A percentile compares a stretch with the other conserved stretches of the same genome.
Evolutionary conservation across 2,888 invertebrate species (phyloP).

Genomic region (Macaria liturata): DNA sequence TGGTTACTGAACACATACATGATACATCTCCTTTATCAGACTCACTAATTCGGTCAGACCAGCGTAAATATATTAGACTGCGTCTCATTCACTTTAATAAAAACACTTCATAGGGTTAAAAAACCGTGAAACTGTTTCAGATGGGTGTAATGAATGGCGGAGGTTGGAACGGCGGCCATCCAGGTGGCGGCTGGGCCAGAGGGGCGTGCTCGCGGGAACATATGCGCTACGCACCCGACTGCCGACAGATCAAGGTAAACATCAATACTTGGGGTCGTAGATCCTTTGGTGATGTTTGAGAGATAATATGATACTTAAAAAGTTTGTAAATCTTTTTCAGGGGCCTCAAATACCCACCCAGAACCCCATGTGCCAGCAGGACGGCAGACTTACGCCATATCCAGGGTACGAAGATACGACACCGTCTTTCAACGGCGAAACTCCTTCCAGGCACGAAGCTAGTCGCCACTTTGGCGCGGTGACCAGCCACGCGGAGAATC

Average conservation of each 20-base stretch:
- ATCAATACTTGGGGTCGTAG: too few relatives aligned
- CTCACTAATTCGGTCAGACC: too few relatives aligned
- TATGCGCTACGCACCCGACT: slow-evolving; percentile 67
- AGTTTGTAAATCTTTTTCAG: slow-evolving; percentile 49
- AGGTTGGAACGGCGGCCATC: slow-evolving; percentile 60
- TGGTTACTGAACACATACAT: too few relatives aligned
- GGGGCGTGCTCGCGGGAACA: slow-evolving; percentile 65
- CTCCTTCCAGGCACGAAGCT: slow-evolving; percentile 45
- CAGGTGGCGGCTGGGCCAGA: slow-evolving; percentile 60
- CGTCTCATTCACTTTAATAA: too few relatives aligned
- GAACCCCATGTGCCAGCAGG: slow-evolving; percentile 60
- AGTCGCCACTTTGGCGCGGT: slow-evolving; percentile 50
- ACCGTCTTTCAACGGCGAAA: slow-evolving; percentile 55
- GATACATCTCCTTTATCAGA: too few relatives aligned
- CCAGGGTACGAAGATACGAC: slow-evolving; percentile 59
- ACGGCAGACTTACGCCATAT: slow-evolving; percentile 67
- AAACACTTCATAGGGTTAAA: too few relatives aligned
- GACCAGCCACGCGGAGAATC: slow-evolving; percentile 41
- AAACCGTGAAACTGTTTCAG: slow-evolving; percentile 41
- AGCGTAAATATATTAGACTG: neutral
- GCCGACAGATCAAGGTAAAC: slow-evolving; percentile 66
- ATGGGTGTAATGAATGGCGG: slow-evolving; percentile 63
- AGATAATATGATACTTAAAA: too few relatives aligned
- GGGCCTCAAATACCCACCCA: slow-evolving; percentile 54
- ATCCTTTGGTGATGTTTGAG: too few relatives aligned